Conservation (phyloP, 2,888 invertebrate species). For the Choreutis nemorana region DNA sequence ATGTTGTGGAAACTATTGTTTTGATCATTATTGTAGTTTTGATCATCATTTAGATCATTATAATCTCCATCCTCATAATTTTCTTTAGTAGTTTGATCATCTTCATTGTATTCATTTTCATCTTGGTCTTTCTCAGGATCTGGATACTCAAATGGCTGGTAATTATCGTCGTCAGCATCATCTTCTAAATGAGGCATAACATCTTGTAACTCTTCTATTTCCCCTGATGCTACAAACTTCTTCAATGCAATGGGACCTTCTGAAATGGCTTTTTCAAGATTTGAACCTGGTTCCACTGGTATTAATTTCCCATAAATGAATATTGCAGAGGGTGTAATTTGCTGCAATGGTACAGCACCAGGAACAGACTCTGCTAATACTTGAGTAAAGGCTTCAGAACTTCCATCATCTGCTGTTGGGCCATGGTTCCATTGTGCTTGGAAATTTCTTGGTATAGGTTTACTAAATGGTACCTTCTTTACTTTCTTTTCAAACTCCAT, state of each 20-base stretch:
- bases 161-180: slow-evolving; percentile 60
- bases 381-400: slow-evolving; percentile 72
- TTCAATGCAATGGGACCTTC: slow-evolving; percentile 81
- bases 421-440: slow-evolving; percentile 97
- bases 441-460: slow-evolving; percentile 95
- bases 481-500: slow-evolving; percentile 78
- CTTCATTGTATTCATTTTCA: slow-evolving; percentile 20
- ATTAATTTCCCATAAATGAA: slow-evolving; percentile 86
- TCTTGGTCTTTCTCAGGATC: slow-evolving; percentile 31
- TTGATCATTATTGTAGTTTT: neutral
- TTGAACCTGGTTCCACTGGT: slow-evolving; percentile 79
- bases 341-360: slow-evolving; percentile 79
- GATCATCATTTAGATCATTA: slow-evolving; percentile 33
- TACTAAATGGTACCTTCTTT: slow-evolving; percentile 91
- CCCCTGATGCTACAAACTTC: slow-evolving; percentile 80
- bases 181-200: slow-evolving; percentile 76
- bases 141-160: slow-evolving; percentile 53
- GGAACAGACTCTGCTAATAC: slow-evolving; percentile 79
- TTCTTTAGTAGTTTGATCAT: slow-evolving; percentile 28
- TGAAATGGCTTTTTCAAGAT: slow-evolving; percentile 76
- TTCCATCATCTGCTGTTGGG: slow-evolving; percentile 57
- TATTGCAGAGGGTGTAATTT: slow-evolving; percentile 81
- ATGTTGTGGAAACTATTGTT: slow-evolving; percentile 13
- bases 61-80: slow-evolving; percentile 43
- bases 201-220: slow-evolving; percentile 81